Evolutionary conservation across 2,888 invertebrate species (phyloP).

Genomic region (Phlogophora meticulosa): DNA sequence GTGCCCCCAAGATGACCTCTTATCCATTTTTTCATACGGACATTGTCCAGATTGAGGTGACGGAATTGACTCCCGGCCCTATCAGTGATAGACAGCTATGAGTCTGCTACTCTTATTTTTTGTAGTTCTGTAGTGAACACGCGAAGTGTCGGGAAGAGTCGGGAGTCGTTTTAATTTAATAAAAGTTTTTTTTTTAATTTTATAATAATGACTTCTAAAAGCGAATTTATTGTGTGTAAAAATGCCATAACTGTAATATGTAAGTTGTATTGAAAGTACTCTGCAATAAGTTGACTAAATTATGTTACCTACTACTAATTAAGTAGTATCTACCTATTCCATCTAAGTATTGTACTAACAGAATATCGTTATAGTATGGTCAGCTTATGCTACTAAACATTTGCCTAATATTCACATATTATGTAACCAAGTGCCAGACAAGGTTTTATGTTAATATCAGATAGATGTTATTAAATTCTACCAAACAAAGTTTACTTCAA

Average conservation of each 20-base stretch:
- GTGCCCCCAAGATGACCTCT: constrained; percentile 35
- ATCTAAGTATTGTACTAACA: no score
- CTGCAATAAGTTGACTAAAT: no score
- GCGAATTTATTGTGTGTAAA: constrained; percentile 14
- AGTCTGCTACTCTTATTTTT: not conserved
- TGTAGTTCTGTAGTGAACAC: constrained; percentile 26
- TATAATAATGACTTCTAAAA: constrained; percentile 16
- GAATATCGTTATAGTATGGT: no score
- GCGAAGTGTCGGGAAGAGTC: constrained; percentile 1
- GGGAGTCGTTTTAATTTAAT: not conserved
- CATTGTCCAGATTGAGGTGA: constrained; percentile 23
- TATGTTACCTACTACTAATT: no score
- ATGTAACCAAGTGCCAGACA: no score
- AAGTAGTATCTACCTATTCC: no score
- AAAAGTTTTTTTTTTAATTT: not conserved
- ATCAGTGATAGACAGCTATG: constrained; percentile 11
- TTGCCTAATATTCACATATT: no score
- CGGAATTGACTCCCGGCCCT: constrained; percentile 18
- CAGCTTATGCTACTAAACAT: no score
- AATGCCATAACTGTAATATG: constrained; percentile 33
- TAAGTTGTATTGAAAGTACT: constrained; percentile 18
- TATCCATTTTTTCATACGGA: constrained; percentile 25
- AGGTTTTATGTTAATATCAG: no score
- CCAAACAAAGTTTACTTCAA: not conserved
- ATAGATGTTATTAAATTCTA: not conserved